Conservation (phyloP, 2,888 invertebrate species). For the Clanis bilineata region DNA sequence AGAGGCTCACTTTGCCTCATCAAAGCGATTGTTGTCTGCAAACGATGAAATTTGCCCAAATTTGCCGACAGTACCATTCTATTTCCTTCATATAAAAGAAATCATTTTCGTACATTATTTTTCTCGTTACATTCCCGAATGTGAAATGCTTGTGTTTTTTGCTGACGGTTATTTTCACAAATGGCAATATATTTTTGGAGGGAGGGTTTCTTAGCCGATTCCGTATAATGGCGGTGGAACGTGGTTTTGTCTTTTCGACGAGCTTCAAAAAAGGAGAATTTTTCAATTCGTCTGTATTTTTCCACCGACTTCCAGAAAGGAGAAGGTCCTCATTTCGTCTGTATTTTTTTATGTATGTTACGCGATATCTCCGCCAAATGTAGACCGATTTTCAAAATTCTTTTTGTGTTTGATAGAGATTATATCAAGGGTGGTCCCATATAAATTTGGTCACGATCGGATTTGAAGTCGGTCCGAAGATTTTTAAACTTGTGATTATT, state of each 20-base stretch:
- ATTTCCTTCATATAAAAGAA: conserved; percentile 34
- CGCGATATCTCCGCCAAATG: too few relatives aligned
- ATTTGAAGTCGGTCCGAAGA: too few relatives aligned
- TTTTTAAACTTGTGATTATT: too few relatives aligned
- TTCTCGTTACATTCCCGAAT: conserved; percentile 18
- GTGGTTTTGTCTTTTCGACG: neutral
- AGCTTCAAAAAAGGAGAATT: too few relatives aligned
- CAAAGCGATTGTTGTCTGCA: conserved; percentile 39
- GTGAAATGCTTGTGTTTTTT: conserved; percentile 13
- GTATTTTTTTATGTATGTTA: too few relatives aligned
- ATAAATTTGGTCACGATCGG: too few relatives aligned
- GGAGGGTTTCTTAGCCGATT: neutral
- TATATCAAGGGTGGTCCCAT: too few relatives aligned
- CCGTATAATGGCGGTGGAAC: neutral
- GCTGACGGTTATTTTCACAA: conserved; percentile 2
- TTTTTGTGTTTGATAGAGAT: too few relatives aligned
- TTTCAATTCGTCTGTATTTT: too few relatives aligned
- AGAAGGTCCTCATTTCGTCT: too few relatives aligned
- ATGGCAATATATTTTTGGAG: conserved; percentile 8
- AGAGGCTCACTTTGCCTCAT: conserved; percentile 35
- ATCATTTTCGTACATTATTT: conserved; percentile 40
- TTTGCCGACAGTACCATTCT: conserved; percentile 38
- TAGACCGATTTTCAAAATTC: too few relatives aligned
- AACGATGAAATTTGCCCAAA: conserved; percentile 36
- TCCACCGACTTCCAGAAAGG: too few relatives aligned